Base-by-base conservation (phyloP, 2,888 invertebrate genomes). In the Lasioglossum oenotherae region DNA sequence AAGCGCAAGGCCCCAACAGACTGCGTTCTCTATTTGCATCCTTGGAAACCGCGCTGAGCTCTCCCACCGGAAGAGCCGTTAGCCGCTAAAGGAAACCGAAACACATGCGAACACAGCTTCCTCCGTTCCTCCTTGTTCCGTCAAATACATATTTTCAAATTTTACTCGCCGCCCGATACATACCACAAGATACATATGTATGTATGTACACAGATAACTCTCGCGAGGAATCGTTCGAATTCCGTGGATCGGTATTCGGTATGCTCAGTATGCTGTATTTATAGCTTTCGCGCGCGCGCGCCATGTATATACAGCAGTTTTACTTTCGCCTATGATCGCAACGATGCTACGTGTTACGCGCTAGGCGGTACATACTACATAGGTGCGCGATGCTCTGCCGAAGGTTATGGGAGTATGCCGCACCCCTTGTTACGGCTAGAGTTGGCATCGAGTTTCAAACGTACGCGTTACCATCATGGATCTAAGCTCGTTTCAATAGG, bases 1-100 rank as follows among this genome's bases (percentile, higher is more conserved):
- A 78, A 53, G 23, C 53, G 53, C 53, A 53, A 53, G 71, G 35
- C 64, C 64, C 80, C 82, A 80, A 71, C 78, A 90, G 84, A 78
- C 78, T 82, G 81, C 57, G 87, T 91, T 67, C 86, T 87, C 87
- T 85, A 89, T 89, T 91, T 84, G 88, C 87, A 87, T 89, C 77
- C 86, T 89, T 86, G 84, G 81, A 84, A 82, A 85, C 71, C 64
- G 53, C 53, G 10, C 53, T 1, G 23, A 23, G 74, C 74, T 44
- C 74, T 31, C 67, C 35, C 67, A 53, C 53, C 53, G 64, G 35
- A 81, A 78, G 41, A 82, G 74, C 82, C 81, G 79, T 85, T 72
- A 78, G 27, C 80, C 78, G 74, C 80, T 46, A 72, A 86, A 90
- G 80, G 83, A 87, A 87, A 60, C 60, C 60, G 75, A 82, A 53